Base-by-base conservation (phyloP, 2,888 invertebrate genomes). In the Macaria notata region DNA sequence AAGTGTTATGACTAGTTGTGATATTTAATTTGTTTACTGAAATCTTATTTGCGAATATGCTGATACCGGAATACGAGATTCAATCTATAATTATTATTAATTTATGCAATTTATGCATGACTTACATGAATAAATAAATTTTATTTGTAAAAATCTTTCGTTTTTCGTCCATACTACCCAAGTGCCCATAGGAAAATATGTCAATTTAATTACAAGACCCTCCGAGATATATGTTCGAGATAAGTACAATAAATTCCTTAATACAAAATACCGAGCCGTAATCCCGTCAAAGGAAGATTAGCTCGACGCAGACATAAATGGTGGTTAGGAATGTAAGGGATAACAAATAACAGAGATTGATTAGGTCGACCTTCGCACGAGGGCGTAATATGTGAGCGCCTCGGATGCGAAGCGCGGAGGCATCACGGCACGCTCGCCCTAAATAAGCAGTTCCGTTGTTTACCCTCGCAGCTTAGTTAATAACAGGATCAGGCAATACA, bases 301-400 rank as follows among this genome's bases (percentile, higher is more conserved):
- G 33, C 33, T 36, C 33, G 33, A 36, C 33, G 7, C 33, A 36
- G 7, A 36, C 33, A 7, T 36, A 36, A 36, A 36, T 36, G 33
- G 7, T 36, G 33, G 33, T 36, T 36, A 7, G 9, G 9, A 9
- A 41, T 41, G 38, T 59, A 53, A 52, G 63, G 68, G 70, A 73
- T 68, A 72, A 75, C 75, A 76, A 79, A 79, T 79, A 81, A 81
- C 81, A 77, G 78, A 78, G 79, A 83, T 81, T 77, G 79, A 82
- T 80, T 73, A 73, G 69, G 9, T 69, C 64, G 65, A 71, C 72
- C 68, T 77, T 77, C 77, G 47, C 38, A 59, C 47, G 47, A 39
- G 52, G 50, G 39, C 54, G 46, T 41, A 41, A 44, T 45, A 30
- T 36, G 33, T 36, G 33, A 8, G 41, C 41, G n/a, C 41, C 52